Evolutionary conservation across 1,140 invertebrate genomes (phyloP).

Genomic region (Trypoxylus dichotomus): DNA sequence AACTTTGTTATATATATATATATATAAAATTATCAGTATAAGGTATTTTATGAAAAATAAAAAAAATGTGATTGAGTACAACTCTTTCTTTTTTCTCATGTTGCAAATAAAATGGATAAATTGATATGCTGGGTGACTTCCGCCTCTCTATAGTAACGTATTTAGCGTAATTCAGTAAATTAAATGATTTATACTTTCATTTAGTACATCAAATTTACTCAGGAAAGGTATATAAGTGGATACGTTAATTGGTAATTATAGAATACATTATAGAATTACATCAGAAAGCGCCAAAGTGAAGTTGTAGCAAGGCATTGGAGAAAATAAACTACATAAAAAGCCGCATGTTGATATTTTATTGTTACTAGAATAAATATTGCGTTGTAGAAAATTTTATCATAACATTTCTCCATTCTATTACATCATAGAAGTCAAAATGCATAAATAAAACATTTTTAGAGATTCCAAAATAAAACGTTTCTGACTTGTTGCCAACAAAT

Average conservation of each 20-base stretch:
- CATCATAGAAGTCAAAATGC: no score
- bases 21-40: background rate
- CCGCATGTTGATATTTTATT: no score
- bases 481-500: no score
- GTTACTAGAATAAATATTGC: no score
- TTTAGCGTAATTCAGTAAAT: background rate
- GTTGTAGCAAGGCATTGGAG: no score
- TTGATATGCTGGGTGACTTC: background rate
- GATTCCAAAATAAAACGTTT: no score
- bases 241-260: background rate
- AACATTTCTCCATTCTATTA: no score
- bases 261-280: background rate
- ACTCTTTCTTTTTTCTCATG: background rate
- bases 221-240: background rate
- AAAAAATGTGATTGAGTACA: background rate
- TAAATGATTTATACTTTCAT: background rate
- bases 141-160: background rate
- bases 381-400: no score
- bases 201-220: background rate
- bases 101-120: no score
- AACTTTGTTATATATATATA: background rate
- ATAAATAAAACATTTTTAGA: no score
- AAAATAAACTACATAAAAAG: no score
- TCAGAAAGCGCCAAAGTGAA: no score
- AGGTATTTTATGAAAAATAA: background rate